Percentiles rank a stretch among this genome's conserved stretches.
phyloP scores from a whole-genome alignment of 2,888 invertebrate genomes.

The Rhingia campestris region DNA sequence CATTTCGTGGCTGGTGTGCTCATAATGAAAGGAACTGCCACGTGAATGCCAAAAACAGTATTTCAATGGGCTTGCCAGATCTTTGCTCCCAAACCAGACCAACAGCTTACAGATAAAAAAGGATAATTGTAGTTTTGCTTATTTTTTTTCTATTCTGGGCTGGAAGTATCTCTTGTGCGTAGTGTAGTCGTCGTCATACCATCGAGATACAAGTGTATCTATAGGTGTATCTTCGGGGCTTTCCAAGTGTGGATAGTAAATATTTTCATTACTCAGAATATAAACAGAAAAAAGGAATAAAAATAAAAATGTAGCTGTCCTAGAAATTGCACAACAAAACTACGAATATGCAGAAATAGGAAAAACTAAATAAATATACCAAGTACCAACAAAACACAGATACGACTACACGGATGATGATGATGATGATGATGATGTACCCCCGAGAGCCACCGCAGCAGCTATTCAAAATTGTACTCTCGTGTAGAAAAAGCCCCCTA shows the following conservation, averaged over 20 bases:
- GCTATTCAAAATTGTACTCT: slow-evolving; percentile 66
- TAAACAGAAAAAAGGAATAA: slow-evolving; percentile 35
- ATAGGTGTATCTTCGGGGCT: background rate
- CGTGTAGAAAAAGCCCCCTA: slow-evolving; percentile 52
- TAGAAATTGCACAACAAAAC: slow-evolving; percentile 52
- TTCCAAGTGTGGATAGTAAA: background rate
- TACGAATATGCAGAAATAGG: slow-evolving; percentile 21
- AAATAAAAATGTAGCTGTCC: slow-evolving; percentile 40
- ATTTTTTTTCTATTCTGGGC: too few relatives aligned
- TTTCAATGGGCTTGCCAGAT: slow-evolving; percentile 38
- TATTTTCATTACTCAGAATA: slow-evolving; percentile 63
- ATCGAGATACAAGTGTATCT: background rate
- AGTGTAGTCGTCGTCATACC: too few relatives aligned
- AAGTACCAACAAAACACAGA: slow-evolving; percentile 18
- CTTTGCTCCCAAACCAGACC: slow-evolving; percentile 1
- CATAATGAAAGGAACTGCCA: slow-evolving; percentile 36
- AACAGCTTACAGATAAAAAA: slow-evolving; percentile 10
- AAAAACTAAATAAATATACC: slow-evolving; percentile 12
- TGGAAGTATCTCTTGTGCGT: too few relatives aligned
- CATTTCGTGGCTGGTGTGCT: slow-evolving; percentile 2
- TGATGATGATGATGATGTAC: slow-evolving; percentile 51
- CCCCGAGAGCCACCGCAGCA: slow-evolving; percentile 33
- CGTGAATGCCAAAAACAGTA: slow-evolving; percentile 26
- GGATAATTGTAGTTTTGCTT: slow-evolving; percentile 10
- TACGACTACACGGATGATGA: slow-evolving; percentile 24